Evolutionary conservation across 2,797 vertebrate genomes (phyloP).

Genomic region (Caiman crocodilus): DNA sequence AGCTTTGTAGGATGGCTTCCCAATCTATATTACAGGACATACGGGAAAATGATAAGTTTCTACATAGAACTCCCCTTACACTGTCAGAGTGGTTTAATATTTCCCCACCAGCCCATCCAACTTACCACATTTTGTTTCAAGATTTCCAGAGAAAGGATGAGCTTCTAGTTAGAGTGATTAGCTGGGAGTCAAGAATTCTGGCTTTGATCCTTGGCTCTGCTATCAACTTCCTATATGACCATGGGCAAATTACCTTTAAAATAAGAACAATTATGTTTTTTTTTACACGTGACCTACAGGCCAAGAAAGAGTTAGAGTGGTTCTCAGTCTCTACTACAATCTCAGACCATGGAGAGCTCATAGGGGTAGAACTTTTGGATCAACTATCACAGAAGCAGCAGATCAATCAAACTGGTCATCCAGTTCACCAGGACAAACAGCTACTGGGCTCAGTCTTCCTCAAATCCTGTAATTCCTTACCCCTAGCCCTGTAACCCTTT

Average conservation of each 20-base stretch:
- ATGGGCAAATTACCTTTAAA: not conserved
- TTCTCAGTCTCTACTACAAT: not conserved
- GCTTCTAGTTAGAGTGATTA: not conserved
- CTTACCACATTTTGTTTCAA: not conserved
- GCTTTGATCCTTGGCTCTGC: not conserved
- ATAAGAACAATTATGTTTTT: not conserved
- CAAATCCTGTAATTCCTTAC: not conserved
- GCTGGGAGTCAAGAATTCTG: not conserved
- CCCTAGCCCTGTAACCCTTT: not conserved
- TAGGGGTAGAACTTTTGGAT: too few relatives aligned
- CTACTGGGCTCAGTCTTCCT: not conserved
- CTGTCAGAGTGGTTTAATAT: too few relatives aligned
- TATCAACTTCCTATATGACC: not conserved
- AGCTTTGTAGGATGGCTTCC: fast-evolving
- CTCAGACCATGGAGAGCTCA: not conserved
- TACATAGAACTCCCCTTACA: too few relatives aligned
- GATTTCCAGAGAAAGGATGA: not conserved
- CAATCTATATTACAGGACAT: too few relatives aligned
- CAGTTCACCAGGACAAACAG: not conserved
- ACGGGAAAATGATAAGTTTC: not conserved
- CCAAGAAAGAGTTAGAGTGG: not conserved
- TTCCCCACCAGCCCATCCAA: too few relatives aligned
- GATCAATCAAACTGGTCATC: not conserved
- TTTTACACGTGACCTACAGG: too few relatives aligned
- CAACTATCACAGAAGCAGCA: too few relatives aligned